A percentile compares a stretch with the other conserved stretches of the same genome.
These are phyloP conservation scores for Taenaris catops DNA, from an alignment of 2,888 invertebrate genomes.

Conservation along the genomic window DNA sequence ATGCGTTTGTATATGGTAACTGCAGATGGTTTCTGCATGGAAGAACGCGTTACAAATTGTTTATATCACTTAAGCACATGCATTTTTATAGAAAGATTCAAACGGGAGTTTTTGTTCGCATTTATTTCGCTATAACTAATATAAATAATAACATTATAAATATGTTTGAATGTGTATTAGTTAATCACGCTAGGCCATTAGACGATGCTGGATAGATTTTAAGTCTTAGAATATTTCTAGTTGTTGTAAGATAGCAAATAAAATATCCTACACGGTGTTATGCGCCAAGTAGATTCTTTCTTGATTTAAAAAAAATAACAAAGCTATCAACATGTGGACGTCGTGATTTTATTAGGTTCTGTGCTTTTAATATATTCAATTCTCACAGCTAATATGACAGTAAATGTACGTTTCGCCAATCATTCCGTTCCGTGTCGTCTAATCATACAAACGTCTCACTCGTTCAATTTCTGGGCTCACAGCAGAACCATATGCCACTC, in stretches of 20 bases:
- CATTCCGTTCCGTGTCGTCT: not conserved
- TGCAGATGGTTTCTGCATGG: not conserved
- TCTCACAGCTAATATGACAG: not conserved
- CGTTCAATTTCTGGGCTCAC: not conserved
- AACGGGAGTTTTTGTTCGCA: not conserved
- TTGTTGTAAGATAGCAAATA: no score
- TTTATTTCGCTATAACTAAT: not conserved
- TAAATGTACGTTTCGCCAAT: not conserved
- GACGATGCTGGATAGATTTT: no score
- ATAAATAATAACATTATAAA: no score
- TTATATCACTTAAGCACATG: no score
- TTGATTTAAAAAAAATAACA: no score
- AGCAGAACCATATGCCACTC: slow-evolving; percentile 1
- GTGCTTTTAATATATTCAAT: not conserved
- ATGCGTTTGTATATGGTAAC: not conserved
- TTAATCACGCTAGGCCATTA: no score
- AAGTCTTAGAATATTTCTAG: no score
- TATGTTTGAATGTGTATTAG: no score
- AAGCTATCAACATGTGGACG: no score
- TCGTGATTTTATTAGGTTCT: no score
- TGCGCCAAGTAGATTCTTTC: no score
- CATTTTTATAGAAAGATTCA: not conserved
- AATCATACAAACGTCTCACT: not conserved
- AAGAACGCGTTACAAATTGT: not conserved
- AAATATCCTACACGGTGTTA: no score